Evolutionary conservation across 2,888 invertebrate genomes (phyloP), one percentile per base, ranked within the genome.

Genomic region (Oscheius sp.): DNA sequence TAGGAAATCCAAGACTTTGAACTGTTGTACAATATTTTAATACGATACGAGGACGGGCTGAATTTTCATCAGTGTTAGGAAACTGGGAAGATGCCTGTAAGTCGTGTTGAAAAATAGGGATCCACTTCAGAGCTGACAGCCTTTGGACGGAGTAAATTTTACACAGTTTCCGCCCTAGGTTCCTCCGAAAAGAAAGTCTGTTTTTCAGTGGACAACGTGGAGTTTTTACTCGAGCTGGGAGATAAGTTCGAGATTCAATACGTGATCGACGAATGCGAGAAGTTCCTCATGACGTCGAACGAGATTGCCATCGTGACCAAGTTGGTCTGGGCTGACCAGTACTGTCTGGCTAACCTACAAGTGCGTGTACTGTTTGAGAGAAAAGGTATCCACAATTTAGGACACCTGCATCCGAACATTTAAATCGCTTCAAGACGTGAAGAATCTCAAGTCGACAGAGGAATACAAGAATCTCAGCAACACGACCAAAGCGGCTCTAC

Each of bases 201-300:
- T 13, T 57, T 87, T 89, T 74, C 83, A 90, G 90, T 89, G 11
- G 84, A 87, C 11, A 90, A 90, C 78, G 90, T 90, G n/a, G 85
- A 88, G 72, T 89, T 87, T 75, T 84, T 90, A 55, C 85, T 90
- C 63, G 89, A 89, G 55, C 81, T 90, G 51, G 89, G 89, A 3
- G 89, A 90, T 73, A 90, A 90, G 76, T 90, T 90, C 81, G 89
- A 90, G 75, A 90, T 90, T 71, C 78, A 83, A 35, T 89, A 87
- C 75, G 88, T 90, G 66, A 89, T 89, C 76, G 85, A 87, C 57
- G 85, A 89, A 48, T 90, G 90, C 80, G 90, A 90, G 77, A 85
- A 86, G 63, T 90, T 88, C 73, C 83, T 90, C n/a, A 79, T 89
- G 59, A 77, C 79, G 5, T 83, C 84, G 7, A 85, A 89, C 13